Evolutionary conservation across 2,113 vertebrate genomes (phyloP), one percentile per base, ranked within the genome.

Genomic region (Trichomycterus rosablanca): DNA sequence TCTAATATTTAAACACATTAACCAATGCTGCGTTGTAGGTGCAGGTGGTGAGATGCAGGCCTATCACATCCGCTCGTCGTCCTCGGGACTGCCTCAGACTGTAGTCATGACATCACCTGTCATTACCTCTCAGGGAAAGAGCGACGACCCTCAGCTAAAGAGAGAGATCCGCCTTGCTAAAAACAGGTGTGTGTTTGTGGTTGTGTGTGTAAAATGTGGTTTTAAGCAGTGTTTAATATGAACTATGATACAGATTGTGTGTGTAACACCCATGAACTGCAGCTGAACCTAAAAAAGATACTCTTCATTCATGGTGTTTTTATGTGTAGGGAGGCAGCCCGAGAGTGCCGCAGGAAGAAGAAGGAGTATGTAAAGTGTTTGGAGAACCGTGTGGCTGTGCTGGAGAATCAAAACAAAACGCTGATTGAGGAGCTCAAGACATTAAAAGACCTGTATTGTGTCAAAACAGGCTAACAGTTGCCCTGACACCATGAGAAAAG

Each of bases 351-450:
- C 72, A 83, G 94, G 73, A 99, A 99, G 92, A 99, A 99, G 78
- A 99, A 99, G 78, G 96, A 99, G 75, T 98, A 99, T 28, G 96
- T 99, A 66, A 99, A 98, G 79, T 99, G 96, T 87, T 84, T 99
- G 88, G 96, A 99, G 85, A 99, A 99, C 87, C 91, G 96, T 34
- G 95, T 98, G 77, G 96, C 96, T n/a, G 96, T 98, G 75, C 88
- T 99, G 87, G 96, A 99, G 81, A 99, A 99, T 86, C 96, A 99
- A 89, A 99, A 99, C 89, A 99, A 99, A 88, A 99, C 96, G 78
- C 87, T 99, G 73, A 99, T 99, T 34, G 96, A 99, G 83, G 96
- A 98, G 81, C 91, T 99, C 42, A 99, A 99, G 91, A 93, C 96
- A 84, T 94, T 99, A 88, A 99, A 99, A 84, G 96, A 99, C 90